phyloP scores from a whole-genome alignment of 2,797 vertebrate genomes.

The Phrynocephalus forsythii region DNA sequence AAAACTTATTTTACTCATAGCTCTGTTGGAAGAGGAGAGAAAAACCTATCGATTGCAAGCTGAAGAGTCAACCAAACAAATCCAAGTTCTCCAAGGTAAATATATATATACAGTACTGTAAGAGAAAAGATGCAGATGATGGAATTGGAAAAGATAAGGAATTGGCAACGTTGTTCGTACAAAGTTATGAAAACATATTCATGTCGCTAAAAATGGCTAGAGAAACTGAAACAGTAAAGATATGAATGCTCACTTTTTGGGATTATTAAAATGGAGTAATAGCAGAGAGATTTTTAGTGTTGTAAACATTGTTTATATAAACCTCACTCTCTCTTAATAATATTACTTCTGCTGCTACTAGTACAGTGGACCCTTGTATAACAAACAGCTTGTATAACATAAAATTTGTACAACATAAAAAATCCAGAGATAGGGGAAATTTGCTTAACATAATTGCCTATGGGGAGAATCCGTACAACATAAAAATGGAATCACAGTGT shows the following conservation, averaged over 20 bases:
- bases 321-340: no score
- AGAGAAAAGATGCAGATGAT: background rate
- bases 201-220: background rate
- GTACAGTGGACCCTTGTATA: no score
- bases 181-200: background rate
- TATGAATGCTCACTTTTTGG: background rate
- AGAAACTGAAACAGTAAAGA: background rate
- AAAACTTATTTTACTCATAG: constrained; percentile 75
- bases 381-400: no score
- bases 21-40: constrained; percentile 94
- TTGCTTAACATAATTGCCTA: no score
- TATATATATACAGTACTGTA: background rate
- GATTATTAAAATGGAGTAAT: no score
- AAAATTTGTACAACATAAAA: no score
- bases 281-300: no score
- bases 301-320: no score
- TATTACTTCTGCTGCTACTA: no score
- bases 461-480: no score
- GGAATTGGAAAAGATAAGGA: background rate
- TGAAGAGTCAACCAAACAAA: constrained; percentile 95
- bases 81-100: constrained; percentile 93
- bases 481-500: no score
- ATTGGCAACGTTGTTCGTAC: background rate
- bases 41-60: constrained; percentile 88
- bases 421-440: no score